Base-by-base conservation (phyloP, 2,113 vertebrate genomes). In the Ardeotis arabs region DNA sequence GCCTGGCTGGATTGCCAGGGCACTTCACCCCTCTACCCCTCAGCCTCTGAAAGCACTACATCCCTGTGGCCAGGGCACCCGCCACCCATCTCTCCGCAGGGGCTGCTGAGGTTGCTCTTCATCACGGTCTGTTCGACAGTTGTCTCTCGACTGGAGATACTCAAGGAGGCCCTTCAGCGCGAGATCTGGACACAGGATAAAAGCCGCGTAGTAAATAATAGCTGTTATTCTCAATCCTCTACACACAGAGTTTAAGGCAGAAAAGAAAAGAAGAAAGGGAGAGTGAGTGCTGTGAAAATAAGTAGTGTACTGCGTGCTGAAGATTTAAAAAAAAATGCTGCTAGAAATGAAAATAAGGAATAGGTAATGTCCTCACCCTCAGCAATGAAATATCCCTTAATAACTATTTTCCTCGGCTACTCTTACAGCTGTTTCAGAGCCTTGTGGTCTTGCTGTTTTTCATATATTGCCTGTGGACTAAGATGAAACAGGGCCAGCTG, bases 311-410 rank as follows among this genome's bases (percentile, higher is more conserved):
- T 35, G 35, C 3, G 2, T 37, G 25, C 69, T 93, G 78, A 45
- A 89, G 73, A 44, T 90, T 82, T 6, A 10, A 37, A 10, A 12
- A 81, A 45, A 74, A 24, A 4, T 28, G 31, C 24, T 37, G 49
- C 41, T 90, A 58, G 60, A 70, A 92, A 94, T 64, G 60, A 90
- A 87, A 88, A 95, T 70, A 93, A 80, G 47, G 49, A 75, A 20
- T 37, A 89, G 64, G 66, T 29, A 75, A 84, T 41, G 60, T 68
- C 73, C 35, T 87, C 56, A 78, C 15, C 19, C 87, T 50, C n/a
- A n/a, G 73, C 33, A 87, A 60, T 69, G 49, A 96, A 92, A 84
- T 89, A 95, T 84, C 84, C 44, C 24, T 89, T 90, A 90, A 87
- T 89, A 93, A 90, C 33, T 19, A 2, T 56, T 93, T 94, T 88